Conservation (phyloP, 2,113 vertebrate species). For the Onychorhynchus coronatus region DNA sequence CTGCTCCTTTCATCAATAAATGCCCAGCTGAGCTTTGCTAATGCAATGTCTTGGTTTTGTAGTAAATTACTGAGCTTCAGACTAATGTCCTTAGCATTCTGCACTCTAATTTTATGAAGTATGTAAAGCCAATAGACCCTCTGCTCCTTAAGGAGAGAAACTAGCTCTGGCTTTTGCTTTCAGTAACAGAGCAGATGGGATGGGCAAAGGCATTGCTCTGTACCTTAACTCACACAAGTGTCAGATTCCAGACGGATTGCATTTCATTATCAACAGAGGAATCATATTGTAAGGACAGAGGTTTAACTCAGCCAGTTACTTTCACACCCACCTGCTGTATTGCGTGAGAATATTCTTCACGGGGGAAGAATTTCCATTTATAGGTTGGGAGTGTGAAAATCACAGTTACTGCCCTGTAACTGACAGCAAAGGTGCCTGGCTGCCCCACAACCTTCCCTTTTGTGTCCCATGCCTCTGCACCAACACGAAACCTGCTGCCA, state of each 20-base stretch:
- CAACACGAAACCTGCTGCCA: neutral
- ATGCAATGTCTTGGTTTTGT: neutral
- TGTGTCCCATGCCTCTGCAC: neutral
- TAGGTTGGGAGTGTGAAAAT: neutral
- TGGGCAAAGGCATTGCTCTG: neutral
- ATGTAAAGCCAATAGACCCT: neutral
- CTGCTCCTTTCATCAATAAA: conserved; percentile 17
- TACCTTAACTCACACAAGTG: neutral
- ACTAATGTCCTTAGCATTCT: neutral
- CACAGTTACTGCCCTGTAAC: neutral
- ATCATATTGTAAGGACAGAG: neutral
- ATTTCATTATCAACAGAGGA: neutral
- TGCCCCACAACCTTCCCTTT: neutral
- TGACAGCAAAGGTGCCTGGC: neutral
- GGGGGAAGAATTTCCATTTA: neutral
- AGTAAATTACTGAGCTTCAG: conserved; percentile 15
- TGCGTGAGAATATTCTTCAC: neutral
- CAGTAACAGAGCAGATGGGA: neutral
- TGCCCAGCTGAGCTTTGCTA: neutral
- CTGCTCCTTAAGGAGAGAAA: neutral
- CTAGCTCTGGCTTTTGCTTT: neutral
- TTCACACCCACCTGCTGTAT: neutral
- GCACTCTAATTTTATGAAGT: conserved; percentile 17
- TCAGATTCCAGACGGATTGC: neutral
- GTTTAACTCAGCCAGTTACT: neutral